Evolutionary conservation across 2,888 invertebrate species (phyloP).

Genomic region (Pyrgus malvae): DNA sequence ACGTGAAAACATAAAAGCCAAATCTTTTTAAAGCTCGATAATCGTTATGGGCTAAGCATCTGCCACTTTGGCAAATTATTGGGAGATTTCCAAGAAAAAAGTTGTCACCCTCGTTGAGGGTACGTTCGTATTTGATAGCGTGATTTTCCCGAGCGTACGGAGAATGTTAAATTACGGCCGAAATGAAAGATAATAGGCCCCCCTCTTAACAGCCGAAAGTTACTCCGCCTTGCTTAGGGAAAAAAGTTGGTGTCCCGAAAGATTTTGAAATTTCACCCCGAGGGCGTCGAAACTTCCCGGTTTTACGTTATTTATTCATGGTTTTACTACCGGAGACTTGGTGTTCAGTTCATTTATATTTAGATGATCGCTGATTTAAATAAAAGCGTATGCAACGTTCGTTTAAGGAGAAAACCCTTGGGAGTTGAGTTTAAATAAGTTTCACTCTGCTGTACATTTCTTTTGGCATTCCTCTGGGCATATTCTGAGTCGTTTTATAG

Average conservation of each 20-base stretch:
- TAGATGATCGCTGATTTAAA: slow-evolving; percentile 34
- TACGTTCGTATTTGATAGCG: slow-evolving; percentile 76
- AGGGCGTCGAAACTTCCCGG: slow-evolving; percentile 45
- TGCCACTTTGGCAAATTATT: slow-evolving; percentile 80
- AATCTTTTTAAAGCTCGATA: slow-evolving; percentile 72
- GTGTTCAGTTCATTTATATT: slow-evolving; percentile 45
- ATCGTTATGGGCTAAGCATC: slow-evolving; percentile 76
- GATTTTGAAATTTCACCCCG: slow-evolving; percentile 67
- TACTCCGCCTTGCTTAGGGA: slow-evolving; percentile 46
- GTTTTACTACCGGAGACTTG: slow-evolving; percentile 42
- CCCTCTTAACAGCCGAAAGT: slow-evolving; percentile 66
- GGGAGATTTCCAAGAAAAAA: slow-evolving; percentile 74
- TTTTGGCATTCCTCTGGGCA: slow-evolving; percentile 7
- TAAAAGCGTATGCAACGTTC: slow-evolving; percentile 28
- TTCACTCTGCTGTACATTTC: slow-evolving; percentile 19
- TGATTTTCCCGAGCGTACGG: slow-evolving; percentile 69
- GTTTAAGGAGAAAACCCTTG: slow-evolving; percentile 21
- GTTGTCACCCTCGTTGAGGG: slow-evolving; percentile 68
- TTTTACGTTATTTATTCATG: slow-evolving; percentile 76
- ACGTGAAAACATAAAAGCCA: slow-evolving; percentile 43
- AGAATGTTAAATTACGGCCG: slow-evolving; percentile 79
- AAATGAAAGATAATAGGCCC: slow-evolving; percentile 80
- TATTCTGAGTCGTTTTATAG: background rate
- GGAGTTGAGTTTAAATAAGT: slow-evolving; percentile 24
- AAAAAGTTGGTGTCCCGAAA: slow-evolving; percentile 72